Base-by-base conservation (phyloP, 1,140 invertebrate species). In the Coenobita brevimanus region DNA sequence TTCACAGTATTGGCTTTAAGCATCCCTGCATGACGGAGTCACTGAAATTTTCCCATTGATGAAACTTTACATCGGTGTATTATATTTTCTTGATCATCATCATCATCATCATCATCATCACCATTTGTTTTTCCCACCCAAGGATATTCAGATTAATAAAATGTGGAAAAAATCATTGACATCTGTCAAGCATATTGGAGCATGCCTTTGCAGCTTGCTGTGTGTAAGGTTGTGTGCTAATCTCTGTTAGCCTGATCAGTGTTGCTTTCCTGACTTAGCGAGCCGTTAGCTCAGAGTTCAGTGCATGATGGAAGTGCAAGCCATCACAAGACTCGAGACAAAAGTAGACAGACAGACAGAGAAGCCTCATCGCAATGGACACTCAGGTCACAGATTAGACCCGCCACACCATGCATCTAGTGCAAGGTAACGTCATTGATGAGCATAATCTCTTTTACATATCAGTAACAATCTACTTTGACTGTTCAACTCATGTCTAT, bases 291-390 rank as follows among this genome's bases (percentile, higher is more conserved):
- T 79, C 67, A 73, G 85, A 80, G 78, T 87, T 80, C 78, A 78
- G 62, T 80, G 85, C 85, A 87, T 87, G 85, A 87, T 87, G 62
- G 78, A 87, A 67, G 75, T 83, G 57, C 85, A 24, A 71, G 62
- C 85, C 76, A 60, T 87, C 76, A 87, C 85, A 80, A 87, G 85
- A 87, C 85, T 87, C 85, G 76, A 87, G 85, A 87, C 85, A 80
- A 71, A 86, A 54, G 85, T 87, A 80, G 85, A 87, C 85, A 60
- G 85, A 80, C 78, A 71, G 85, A 87, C 85, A 87, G 46, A 41
- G 62, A 43, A 71, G 85, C 76, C 30, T 46, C 85, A 69, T 71
- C 36, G 78, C 62, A 41, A 54, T 60, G 85, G 85, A 87, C 85
- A 80, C 46, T 50, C 82, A 85, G 54, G 57, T 78, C 82, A 85